phyloP scores from a whole-genome alignment of 2,113 vertebrate genomes.

The Neopipo cinnamomea region DNA sequence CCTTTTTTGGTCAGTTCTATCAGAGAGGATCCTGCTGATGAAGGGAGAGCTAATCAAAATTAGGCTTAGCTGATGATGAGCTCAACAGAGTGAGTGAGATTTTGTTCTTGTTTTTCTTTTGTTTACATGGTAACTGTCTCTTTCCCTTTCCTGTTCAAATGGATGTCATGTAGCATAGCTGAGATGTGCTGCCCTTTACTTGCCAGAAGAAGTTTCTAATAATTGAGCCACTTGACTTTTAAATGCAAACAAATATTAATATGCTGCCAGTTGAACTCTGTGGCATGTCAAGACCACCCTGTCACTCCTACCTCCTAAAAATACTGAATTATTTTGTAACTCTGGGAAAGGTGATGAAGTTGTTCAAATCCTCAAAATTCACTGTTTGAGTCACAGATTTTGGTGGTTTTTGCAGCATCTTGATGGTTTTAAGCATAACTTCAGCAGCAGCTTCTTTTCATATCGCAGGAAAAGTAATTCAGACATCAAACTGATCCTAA shows the following conservation, averaged over 20 bases:
- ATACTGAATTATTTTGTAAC: background rate
- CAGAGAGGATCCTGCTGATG: background rate
- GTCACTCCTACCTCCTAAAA: background rate
- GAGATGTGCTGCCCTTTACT: conserved; percentile 7
- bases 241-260: background rate
- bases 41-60: conserved; percentile 8
- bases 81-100: conserved; percentile 5
- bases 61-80: conserved; percentile 20
- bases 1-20: conserved; percentile 29
- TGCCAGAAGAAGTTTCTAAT: conserved; percentile 18
- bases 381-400: background rate
- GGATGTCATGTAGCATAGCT: background rate
- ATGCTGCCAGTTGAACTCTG: background rate
- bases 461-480: background rate
- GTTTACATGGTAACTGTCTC: conserved; percentile 56
- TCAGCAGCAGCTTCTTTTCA: background rate
- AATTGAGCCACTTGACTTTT: background rate
- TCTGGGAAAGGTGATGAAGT: background rate
- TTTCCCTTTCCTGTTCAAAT: background rate
- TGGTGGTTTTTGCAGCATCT: background rate
- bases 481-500: background rate
- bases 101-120: conserved; percentile 55
- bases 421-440: background rate
- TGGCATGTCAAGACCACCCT: background rate
- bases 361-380: background rate